Conservation (phyloP, 2,797 vertebrate species). For the Eulemur albifrons region DNA sequence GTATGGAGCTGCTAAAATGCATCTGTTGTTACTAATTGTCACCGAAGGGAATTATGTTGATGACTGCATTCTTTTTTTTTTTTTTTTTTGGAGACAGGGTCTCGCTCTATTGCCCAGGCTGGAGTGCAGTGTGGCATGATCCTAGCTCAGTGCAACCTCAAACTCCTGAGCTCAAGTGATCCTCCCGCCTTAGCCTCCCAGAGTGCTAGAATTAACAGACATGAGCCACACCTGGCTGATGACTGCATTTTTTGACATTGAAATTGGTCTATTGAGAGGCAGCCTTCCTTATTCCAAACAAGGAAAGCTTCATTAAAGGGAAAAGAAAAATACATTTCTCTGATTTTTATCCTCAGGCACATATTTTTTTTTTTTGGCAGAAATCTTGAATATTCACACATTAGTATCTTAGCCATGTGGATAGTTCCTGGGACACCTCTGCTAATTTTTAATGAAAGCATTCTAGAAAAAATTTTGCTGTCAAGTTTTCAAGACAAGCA, state of each 20-base stretch:
- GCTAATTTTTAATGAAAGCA: slow-evolving; percentile 37
- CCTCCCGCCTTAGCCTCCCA: background rate
- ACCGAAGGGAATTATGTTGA: background rate
- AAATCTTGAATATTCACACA: background rate
- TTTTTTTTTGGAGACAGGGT: background rate
- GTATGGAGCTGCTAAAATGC: background rate
- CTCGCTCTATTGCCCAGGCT: background rate
- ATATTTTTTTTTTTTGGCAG: background rate
- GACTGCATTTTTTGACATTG: background rate
- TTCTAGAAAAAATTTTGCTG: slow-evolving; percentile 41
- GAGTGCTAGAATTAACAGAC: background rate
- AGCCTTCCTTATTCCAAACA: background rate
- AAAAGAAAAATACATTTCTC: background rate
- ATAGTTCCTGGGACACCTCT: background rate
- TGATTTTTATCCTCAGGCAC: background rate
- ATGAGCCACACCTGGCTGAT: background rate
- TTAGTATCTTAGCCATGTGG: background rate
- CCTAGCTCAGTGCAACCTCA: background rate
- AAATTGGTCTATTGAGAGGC: background rate
- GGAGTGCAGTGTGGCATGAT: background rate
- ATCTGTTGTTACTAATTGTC: slow-evolving; percentile 3
- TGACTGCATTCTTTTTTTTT: background rate
- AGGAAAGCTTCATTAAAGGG: background rate
- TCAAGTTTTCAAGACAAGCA: background rate
- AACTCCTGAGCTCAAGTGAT: background rate